phyloP scores from a whole-genome alignment of 2,888 invertebrate species.

The Linhomoeus sp. region DNA sequence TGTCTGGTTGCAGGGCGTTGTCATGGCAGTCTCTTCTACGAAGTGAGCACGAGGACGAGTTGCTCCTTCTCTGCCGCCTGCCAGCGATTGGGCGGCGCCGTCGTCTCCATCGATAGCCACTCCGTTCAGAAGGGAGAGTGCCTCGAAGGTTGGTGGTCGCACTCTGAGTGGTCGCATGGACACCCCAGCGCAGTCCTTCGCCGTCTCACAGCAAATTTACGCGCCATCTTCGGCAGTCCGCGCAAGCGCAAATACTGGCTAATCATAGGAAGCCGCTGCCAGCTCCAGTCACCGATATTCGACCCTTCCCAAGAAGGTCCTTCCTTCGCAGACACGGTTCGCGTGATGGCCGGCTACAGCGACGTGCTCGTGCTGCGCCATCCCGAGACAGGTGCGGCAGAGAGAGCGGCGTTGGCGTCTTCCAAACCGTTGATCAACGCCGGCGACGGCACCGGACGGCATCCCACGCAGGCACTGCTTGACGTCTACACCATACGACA shows the following conservation, averaged over 20 bases:
- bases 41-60: conserved; percentile 85
- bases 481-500: conserved; percentile 95
- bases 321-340: conserved; percentile 35
- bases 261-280: no score
- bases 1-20: no score
- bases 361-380: conserved; percentile 85
- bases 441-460: conserved; percentile 89
- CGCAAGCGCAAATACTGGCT: no score
- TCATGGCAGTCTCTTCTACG: no score
- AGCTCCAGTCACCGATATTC: no score
- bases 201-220: no score
- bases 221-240: no score
- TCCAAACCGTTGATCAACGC: conserved; percentile 58
- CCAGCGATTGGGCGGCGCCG: conserved; percentile 79
- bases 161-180: no score
- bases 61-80: conserved; percentile 92
- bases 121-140: conserved; percentile 93
- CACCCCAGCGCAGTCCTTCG: no score
- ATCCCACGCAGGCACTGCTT: conserved; percentile 80
- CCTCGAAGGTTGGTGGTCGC: conserved; percentile 48
- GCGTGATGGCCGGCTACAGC: conserved; percentile 41
- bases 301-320: no score
- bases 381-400: conserved; percentile 71
- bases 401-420: conserved; percentile 24
- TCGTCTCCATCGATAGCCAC: conserved; percentile 55